A percentile compares a stretch with the other conserved stretches of the same genome.
Evolutionary conservation across 37 sponge, comb jelly and placozoan genomes (phyloP).

Genomic region (Spongilla lacustris): DNA sequence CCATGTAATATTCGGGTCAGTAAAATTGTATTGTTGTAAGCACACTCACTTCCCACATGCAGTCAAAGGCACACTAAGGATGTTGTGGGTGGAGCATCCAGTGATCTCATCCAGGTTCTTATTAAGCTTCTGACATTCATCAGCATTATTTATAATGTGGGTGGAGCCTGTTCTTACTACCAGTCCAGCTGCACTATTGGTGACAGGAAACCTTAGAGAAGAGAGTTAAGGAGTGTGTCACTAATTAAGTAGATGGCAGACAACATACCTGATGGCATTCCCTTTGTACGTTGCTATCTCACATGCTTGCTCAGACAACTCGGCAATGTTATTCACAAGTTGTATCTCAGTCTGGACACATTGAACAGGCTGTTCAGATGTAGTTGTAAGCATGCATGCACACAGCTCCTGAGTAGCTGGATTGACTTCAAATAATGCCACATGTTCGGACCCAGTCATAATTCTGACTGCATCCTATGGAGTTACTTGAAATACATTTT

Average conservation of each 20-base stretch:
- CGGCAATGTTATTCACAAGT: not conserved
- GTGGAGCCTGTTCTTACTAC: slow-evolving; percentile 38
- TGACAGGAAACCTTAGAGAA: slow-evolving; percentile 42
- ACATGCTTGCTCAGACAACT: not conserved
- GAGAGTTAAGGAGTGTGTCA: not conserved
- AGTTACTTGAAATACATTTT: not conserved
- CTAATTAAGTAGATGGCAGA: not conserved
- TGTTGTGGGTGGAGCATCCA: slow-evolving; percentile 49
- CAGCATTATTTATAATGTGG: slow-evolving; percentile 25
- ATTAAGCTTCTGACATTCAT: slow-evolving; percentile 33
- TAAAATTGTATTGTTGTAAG: too few species aligned
- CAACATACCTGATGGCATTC: slow-evolving; percentile 1
- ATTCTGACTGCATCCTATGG: not conserved
- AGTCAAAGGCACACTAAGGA: slow-evolving; percentile 75
- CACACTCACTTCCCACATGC: slow-evolving; percentile 56
- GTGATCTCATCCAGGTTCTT: slow-evolving; percentile 58
- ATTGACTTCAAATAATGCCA: slow-evolving; percentile 57
- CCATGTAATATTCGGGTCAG: too few species aligned
- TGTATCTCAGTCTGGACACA: not conserved
- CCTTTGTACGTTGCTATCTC: slow-evolving; percentile 18
- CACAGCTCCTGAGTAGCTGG: slow-evolving; percentile 39
- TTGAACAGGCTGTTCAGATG: not conserved
- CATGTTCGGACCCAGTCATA: slow-evolving; percentile 28
- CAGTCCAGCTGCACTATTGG: slow-evolving; percentile 48
- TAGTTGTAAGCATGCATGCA: slow-evolving; percentile 31